Evolutionary conservation across 64 coral and sea anemone genomes (phyloP).

Genomic region (Hydrozoanthus tunicans): DNA sequence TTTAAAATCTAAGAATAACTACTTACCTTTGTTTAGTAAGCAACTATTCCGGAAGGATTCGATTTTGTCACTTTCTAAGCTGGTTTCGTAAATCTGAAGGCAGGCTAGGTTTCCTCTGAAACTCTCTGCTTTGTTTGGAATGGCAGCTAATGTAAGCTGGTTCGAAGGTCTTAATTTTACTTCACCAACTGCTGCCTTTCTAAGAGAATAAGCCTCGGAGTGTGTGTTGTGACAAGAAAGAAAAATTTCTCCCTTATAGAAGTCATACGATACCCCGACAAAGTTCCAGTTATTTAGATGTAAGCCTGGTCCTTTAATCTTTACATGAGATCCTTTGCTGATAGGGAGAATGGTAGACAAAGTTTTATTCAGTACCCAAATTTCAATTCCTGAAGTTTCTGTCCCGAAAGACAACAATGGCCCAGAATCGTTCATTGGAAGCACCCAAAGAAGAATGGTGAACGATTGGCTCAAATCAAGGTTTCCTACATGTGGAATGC

Average conservation of each 20-base stretch:
- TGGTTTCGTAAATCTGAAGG: conserved; percentile 45
- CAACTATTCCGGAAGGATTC: background rate
- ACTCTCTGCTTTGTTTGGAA: background rate
- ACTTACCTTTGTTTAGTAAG: background rate
- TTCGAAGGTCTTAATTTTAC: background rate
- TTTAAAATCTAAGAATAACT: background rate
- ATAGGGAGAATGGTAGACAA: background rate
- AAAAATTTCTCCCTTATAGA: background rate
- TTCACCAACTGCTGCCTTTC: background rate
- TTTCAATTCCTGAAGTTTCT: conserved; percentile 10
- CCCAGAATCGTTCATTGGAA: background rate
- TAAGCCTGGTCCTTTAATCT: background rate
- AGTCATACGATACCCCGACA: conserved; percentile 18
- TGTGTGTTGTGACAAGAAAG: background rate
- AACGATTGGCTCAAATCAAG: background rate
- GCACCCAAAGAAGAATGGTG: conserved; percentile 25
- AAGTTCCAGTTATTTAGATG: conserved; percentile 7
- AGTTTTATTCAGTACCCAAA: background rate
- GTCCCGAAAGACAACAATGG: conserved; percentile 17
- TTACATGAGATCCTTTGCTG: background rate
- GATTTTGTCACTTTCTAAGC: background rate
- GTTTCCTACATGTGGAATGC: background rate
- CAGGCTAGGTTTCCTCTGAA: conserved; percentile 27
- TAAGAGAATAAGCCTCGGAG: background rate
- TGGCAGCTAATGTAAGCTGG: conserved; percentile 21